Conservation (phyloP, 64 coral and sea anemone species). For the Dendronephthya gigantea region DNA sequence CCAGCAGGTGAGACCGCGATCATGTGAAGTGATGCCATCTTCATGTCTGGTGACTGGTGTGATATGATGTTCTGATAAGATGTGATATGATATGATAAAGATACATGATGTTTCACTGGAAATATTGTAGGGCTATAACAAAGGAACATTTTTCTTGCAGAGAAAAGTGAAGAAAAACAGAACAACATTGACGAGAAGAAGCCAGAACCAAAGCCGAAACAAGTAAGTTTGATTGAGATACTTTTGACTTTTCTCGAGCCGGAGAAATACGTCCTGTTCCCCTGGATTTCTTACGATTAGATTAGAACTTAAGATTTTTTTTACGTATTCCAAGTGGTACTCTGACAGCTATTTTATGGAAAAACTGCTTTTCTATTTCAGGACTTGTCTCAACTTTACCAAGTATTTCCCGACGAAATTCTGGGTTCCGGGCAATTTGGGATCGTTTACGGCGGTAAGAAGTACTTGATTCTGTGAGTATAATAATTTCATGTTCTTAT, state of each 20-base stretch:
- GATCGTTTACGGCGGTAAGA: conserved; percentile 90
- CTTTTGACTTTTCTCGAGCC: neutral
- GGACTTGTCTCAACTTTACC: conserved; percentile 93
- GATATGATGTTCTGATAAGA: neutral
- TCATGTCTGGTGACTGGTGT: no score
- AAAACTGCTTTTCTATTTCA: conserved; percentile 1
- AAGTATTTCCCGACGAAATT: conserved; percentile 99
- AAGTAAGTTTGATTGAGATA: neutral
- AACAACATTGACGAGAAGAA: neutral
- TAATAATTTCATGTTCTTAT: no score
- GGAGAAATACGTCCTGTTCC: neutral
- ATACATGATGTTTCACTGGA: neutral
- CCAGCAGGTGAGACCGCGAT: neutral
- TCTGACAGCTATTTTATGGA: no score
- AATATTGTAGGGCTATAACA: neutral
- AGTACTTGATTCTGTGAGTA: neutral
- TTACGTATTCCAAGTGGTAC: no score
- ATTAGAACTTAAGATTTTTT: no score
- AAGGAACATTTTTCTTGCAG: neutral
- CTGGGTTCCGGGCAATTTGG: conserved; percentile 98
- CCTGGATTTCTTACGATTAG: no score
- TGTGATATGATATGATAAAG: neutral
- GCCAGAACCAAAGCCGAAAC: neutral
- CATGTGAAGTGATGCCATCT: no score
- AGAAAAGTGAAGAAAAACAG: neutral